phyloP scores from a whole-genome alignment of 2,113 vertebrate species.

The Dicentrarchus labrax region DNA sequence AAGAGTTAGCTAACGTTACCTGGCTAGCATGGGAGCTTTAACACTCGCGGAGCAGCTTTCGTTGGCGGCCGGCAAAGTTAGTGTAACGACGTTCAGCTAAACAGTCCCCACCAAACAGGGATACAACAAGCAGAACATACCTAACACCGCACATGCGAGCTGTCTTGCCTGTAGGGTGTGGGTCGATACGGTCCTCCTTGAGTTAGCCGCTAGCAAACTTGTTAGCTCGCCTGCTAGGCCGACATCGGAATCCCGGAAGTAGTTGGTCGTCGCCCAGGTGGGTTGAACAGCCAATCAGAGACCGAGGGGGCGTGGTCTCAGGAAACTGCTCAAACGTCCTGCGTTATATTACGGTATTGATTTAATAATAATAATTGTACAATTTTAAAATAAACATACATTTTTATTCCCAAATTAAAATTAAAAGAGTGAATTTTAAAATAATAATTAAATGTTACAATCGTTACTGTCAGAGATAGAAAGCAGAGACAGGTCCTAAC shows the following conservation, averaged over 20 bases:
- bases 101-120: neutral
- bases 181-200: constrained; percentile 64
- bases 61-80: neutral
- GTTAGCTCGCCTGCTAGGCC: constrained; percentile 78
- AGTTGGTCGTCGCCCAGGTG: constrained; percentile 64
- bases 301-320: constrained; percentile 26
- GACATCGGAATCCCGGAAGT: constrained; percentile 82
- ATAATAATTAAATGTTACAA: too few species aligned
- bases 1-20: constrained; percentile 68
- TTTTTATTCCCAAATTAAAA: neutral
- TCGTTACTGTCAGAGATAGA: too few species aligned
- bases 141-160: neutral
- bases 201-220: constrained; percentile 68
- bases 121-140: constrained; percentile 27
- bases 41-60: constrained; percentile 22
- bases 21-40: constrained; percentile 51
- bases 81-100: neutral
- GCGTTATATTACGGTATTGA: neutral
- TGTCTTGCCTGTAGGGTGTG: constrained; percentile 41
- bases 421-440: neutral
- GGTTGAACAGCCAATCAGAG: constrained; percentile 71
- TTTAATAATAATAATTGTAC: neutral
- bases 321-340: neutral
- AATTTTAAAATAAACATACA: too few species aligned
- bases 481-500: too few species aligned